Base-by-base conservation (phyloP, 1,140 invertebrate genomes). In the Drosophila guanche region DNA sequence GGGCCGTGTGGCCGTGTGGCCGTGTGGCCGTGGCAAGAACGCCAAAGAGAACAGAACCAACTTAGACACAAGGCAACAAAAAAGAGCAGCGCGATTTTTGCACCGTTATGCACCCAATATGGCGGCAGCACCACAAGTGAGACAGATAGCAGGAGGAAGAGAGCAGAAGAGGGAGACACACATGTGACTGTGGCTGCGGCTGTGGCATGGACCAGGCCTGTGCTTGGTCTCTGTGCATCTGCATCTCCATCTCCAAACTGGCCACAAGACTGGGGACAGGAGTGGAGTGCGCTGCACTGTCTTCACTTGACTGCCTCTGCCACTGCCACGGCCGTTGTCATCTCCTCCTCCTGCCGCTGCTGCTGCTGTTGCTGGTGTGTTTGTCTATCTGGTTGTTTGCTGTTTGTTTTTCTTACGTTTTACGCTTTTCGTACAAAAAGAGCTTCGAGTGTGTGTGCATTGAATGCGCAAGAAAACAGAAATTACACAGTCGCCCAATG, bases 91-190 rank as follows among this genome's bases (percentile, higher is more conserved):
- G 83, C 83, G 83, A 88, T 88, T 88, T 81, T 88, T 75, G 83
- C 83, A 88, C 83, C 83, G 83, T 88, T 88, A 88, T 88, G 79
- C 75, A 85, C 83, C 83, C 83, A 88, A 88, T 88, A 88, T 88
- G 83, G 83, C 84, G 79, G 70, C 65, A 77, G 41, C 41, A 67
- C 60, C 63, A 48, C 63, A 45, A 48, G 51, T 14, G 50, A 29
- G 52, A 33, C 6, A 23, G 48, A 50, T 3, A 52, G 22, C n/a
- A 25, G 16, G 46, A 43, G 55, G n/a, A 27, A 42, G 42, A 46
- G 54, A 53, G 57, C 27, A 40, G 27, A 45, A 20, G 66, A 46
- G 69, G 33, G 33, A 37, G 33, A 37, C 68, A 72, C 75, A 79
- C 76, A 85, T 84, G 80, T 79, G 79, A 41, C 61, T 51, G 22